Evolutionary conservation across 2,888 invertebrate species (phyloP), one percentile per base, ranked within the genome.

Genomic region (Ectropis crepuscularia): DNA sequence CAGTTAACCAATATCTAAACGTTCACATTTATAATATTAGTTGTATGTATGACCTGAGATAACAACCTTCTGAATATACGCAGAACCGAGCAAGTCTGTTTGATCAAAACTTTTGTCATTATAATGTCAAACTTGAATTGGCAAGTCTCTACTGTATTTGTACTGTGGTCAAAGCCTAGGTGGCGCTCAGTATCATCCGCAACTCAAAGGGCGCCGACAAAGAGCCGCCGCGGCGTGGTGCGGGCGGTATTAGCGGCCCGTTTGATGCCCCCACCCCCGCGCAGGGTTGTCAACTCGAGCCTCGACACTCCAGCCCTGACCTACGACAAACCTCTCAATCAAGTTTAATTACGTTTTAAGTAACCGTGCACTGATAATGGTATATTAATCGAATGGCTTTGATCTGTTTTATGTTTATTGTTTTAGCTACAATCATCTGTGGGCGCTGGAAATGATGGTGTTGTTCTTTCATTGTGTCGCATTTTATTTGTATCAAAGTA

Each of bases 141-240:
- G 42, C 42, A 42, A 48, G 28, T 39, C n/a, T 63, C 71, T 80
- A 81, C 43, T 47, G 50, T 51, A 51, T 65, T 68, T 68, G 53
- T 57, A 71, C 72, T 72, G 72, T 71, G 71, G 73, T 66, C 69
- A 73, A 71, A 73, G 73, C 65, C 70, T 74, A 71, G 84, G 82
- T 79, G 83, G 82, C 81, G 80, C 77, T 77, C 75, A 79, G 81
- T 86, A 87, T 87, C 87, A 87, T 83, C 85, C 82, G 81, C 80
- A 79, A 81, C 84, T 90, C 91, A 92, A 91, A 92, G 91, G 91
- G 81, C 75, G 90, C 92, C 92, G 92, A 91, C 92, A 92, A 92
- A 92, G 92, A 77, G 81, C 78, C 86, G 87, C 87, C 82, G 87
- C 82, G 78, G 79, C 82, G 85, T 84, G 82, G 87, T 86, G 86